These are phyloP conservation scores for Morpho achilles DNA, from an alignment of 2,888 invertebrate genomes.

Conservation along the genomic window DNA sequence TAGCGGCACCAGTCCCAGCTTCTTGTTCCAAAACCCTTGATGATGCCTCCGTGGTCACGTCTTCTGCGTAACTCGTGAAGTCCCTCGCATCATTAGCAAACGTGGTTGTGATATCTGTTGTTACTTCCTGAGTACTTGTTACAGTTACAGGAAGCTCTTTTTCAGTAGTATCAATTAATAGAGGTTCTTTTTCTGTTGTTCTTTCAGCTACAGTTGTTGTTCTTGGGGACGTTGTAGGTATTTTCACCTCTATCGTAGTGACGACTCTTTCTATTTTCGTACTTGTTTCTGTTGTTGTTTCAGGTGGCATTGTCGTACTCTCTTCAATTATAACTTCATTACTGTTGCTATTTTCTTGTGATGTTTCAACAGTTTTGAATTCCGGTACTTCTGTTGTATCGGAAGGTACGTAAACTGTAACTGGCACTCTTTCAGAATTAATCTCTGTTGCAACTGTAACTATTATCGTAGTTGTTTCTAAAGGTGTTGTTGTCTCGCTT, in stretches of 20 bases:
- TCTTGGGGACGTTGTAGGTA: conserved; percentile 32
- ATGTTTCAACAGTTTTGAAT: conserved; percentile 33
- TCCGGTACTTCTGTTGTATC: conserved; percentile 45
- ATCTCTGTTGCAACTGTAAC: conserved; percentile 57
- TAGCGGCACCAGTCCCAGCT: conserved; percentile 83
- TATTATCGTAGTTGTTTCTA: conserved; percentile 43
- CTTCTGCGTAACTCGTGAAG: conserved; percentile 47
- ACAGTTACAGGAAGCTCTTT: conserved; percentile 36
- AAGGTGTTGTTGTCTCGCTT: conserved; percentile 26
- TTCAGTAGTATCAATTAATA: conserved; percentile 40
- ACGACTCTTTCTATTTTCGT: conserved; percentile 21
- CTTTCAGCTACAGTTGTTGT: conserved; percentile 28
- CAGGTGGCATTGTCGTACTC: conserved; percentile 19
- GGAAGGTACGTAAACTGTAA: conserved; percentile 30
- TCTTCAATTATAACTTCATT: conserved; percentile 57
- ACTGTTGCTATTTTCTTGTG: conserved; percentile 59
- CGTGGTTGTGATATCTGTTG: conserved; percentile 46
- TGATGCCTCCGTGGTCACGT: conserved; percentile 56
- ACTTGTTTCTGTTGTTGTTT: conserved; percentile 32
- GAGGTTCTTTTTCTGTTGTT: conserved; percentile 38
- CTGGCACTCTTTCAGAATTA: conserved; percentile 41
- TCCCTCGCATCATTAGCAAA: conserved; percentile 48
- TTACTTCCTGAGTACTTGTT: conserved; percentile 36
- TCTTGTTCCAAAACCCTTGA: conserved; percentile 48
- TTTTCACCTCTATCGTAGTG: conserved; percentile 23